Evolutionary conservation across 2,113 vertebrate species (phyloP).

Genomic region (Colossoma macropomum): DNA sequence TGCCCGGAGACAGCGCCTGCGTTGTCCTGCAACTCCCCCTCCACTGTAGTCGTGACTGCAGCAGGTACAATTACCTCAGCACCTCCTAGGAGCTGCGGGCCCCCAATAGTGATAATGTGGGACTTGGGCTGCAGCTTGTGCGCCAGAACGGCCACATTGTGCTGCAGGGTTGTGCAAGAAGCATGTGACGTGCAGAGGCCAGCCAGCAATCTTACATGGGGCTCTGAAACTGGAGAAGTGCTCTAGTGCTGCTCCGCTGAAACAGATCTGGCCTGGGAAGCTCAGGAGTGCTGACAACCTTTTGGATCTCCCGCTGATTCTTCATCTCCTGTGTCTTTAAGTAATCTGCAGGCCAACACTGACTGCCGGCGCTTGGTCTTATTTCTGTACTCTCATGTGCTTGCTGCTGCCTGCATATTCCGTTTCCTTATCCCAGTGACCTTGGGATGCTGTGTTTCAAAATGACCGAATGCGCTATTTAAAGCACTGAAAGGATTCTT

Average conservation of each 20-base stretch:
- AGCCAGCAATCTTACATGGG: slow-evolving; percentile 28
- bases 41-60: slow-evolving; percentile 49
- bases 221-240: slow-evolving; percentile 44
- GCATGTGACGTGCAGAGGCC: slow-evolving; percentile 19
- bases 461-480: slow-evolving; percentile 23
- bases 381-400: not conserved
- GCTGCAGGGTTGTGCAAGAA: slow-evolving; percentile 6
- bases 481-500: slow-evolving; percentile 8
- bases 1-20: slow-evolving; percentile 71
- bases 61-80: slow-evolving; percentile 48
- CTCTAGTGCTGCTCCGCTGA: slow-evolving; percentile 48
- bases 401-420: slow-evolving; percentile 52
- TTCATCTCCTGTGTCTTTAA: slow-evolving; percentile 47
- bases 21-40: slow-evolving; percentile 46
- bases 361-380: slow-evolving; percentile 39
- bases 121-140: slow-evolving; percentile 32
- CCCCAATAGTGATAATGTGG: slow-evolving; percentile 43
- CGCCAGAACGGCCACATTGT: slow-evolving; percentile 20
- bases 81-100: slow-evolving; percentile 35
- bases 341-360: slow-evolving; percentile 57
- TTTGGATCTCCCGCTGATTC: slow-evolving; percentile 45
- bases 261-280: slow-evolving; percentile 38
- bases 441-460: slow-evolving; percentile 58
- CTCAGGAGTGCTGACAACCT: slow-evolving; percentile 40
- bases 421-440: slow-evolving; percentile 46